Evolutionary conservation across 2,888 invertebrate genomes (phyloP).

Genomic region (Cylindroiulus punctatus): DNA sequence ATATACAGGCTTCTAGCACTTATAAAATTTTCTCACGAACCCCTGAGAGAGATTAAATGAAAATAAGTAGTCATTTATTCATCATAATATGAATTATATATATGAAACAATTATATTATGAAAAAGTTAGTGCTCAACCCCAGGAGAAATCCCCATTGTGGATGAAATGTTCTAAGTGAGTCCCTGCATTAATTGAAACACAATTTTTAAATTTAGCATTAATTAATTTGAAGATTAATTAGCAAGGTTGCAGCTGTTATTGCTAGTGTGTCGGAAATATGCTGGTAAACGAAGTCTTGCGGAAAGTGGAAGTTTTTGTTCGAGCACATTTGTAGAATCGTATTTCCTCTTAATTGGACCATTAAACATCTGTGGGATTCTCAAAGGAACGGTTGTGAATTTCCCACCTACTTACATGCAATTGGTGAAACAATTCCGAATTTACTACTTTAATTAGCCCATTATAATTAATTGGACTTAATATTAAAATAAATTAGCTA

Average conservation of each 20-base stretch:
- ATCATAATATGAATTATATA: not conserved
- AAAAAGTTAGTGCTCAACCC: not conserved
- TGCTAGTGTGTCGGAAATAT: no score
- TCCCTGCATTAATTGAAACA: not conserved
- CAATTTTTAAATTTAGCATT: not conserved
- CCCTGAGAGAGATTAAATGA: not conserved
- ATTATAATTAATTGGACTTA: not conserved
- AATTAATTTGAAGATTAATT: conserved; percentile 25
- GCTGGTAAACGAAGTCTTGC: no score
- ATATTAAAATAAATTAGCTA: not conserved
- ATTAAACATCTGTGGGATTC: not conserved
- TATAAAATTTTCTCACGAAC: not conserved
- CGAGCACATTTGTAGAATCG: not conserved
- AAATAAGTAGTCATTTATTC: conserved; percentile 5
- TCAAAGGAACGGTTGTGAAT: not conserved
- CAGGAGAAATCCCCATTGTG: not conserved
- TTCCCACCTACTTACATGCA: not conserved
- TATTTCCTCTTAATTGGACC: not conserved
- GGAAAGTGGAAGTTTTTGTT: not conserved
- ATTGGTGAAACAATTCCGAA: not conserved
- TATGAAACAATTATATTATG: no score
- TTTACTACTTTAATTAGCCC: not conserved
- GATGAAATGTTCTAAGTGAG: not conserved
- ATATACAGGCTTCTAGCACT: not conserved
- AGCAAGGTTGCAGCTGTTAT: not conserved